Conservation (phyloP, 2,113 vertebrate genomes). For the Elephas maximus region DNA sequence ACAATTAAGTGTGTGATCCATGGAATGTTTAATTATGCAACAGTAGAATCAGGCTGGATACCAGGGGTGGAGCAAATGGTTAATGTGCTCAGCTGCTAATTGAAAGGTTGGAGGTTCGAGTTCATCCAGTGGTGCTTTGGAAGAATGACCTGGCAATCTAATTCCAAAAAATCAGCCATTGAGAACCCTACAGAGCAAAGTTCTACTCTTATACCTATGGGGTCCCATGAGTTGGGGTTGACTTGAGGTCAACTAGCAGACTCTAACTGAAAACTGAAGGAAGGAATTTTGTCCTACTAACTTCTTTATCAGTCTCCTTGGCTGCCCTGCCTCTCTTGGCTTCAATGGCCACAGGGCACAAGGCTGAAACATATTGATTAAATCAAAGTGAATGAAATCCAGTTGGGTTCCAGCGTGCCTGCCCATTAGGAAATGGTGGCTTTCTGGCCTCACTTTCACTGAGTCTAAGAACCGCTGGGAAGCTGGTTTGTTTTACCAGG, state of each 20-base stretch:
- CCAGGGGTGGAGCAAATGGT: not conserved
- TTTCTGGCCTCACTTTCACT: rapidly evolving
- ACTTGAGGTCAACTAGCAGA: not conserved
- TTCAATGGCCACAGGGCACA: not conserved
- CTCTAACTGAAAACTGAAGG: not conserved
- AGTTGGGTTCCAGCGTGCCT: too few relatives aligned
- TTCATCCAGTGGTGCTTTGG: too few relatives aligned
- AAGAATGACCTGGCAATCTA: not conserved
- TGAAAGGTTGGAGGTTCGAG: not conserved
- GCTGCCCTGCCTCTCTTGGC: not conserved
- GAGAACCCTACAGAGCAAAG: not conserved
- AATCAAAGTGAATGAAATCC: rapidly evolving
- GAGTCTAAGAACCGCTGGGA: not conserved
- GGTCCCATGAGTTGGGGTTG: not conserved
- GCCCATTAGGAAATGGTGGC: rapidly evolving
- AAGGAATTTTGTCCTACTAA: not conserved
- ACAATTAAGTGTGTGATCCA: rapidly evolving
- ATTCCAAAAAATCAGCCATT: not conserved
- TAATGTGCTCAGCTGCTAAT: not conserved
- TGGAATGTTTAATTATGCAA: not conserved
- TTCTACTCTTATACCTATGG: not conserved
- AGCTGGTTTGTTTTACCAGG: too few relatives aligned
- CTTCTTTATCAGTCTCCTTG: not conserved
- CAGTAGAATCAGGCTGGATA: not conserved
- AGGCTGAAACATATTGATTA: rapidly evolving